phyloP scores from a whole-genome alignment of 2,113 vertebrate genomes.

The Saguinus midas region DNA sequence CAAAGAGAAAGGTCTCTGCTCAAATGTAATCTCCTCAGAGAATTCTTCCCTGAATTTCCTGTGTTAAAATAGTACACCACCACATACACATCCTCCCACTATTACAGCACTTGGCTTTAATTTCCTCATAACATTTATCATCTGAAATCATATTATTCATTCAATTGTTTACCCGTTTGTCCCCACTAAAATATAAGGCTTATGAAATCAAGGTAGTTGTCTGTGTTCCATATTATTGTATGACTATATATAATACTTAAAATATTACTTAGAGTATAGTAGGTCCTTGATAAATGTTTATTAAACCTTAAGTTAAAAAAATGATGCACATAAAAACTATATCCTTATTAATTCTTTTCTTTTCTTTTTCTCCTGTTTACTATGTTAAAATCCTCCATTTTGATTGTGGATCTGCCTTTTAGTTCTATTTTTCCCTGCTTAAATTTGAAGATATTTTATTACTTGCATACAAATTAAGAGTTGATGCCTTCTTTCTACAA shows the following conservation, averaged over 20 bases:
- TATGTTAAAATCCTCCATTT: background rate
- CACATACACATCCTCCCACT: too few species aligned
- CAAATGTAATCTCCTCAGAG: background rate
- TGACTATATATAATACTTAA: background rate
- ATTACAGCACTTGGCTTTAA: background rate
- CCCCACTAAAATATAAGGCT: background rate
- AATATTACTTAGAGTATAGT: background rate
- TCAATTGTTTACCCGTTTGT: background rate
- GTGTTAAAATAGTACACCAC: background rate
- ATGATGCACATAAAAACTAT: background rate
- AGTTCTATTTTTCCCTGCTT: background rate
- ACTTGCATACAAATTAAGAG: background rate
- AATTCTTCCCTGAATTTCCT: background rate
- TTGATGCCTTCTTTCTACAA: background rate
- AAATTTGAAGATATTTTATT: background rate
- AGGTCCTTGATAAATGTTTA: background rate
- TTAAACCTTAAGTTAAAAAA: background rate
- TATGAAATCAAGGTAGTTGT: background rate
- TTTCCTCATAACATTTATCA: background rate
- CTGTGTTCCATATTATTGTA: background rate
- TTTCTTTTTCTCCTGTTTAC: background rate
- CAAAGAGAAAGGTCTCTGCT: background rate
- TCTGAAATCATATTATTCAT: background rate
- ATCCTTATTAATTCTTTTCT: background rate
- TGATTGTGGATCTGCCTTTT: background rate